Percentiles rank a stretch among this genome's conserved stretches.
Evolutionary conservation across 2,888 invertebrate species (phyloP).

Genomic region (Gastracanthus pulcherrimus): DNA sequence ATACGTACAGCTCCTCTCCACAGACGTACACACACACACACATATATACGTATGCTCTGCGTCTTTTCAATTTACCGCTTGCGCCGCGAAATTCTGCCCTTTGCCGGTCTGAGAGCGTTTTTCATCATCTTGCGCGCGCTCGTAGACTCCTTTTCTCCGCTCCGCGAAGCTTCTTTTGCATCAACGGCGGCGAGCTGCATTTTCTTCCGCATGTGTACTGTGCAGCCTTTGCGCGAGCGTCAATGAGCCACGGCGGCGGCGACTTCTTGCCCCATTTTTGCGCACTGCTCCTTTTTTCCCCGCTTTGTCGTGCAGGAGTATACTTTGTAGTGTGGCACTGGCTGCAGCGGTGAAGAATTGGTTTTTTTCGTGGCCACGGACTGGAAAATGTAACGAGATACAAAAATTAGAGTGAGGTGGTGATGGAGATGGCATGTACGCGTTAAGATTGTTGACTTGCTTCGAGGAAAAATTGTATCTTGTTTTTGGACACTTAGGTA

Average conservation of each 20-base stretch:
- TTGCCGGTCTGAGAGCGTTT: neutral
- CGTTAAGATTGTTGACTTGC: too few species aligned
- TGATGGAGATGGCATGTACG: too few species aligned
- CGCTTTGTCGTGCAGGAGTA: neutral
- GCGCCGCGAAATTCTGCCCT: neutral
- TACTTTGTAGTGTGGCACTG: neutral
- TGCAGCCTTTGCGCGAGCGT: neutral
- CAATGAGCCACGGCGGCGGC: conserved; percentile 24
- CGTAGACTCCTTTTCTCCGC: neutral
- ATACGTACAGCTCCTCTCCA: too few species aligned
- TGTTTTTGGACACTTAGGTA: too few species aligned
- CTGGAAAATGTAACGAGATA: conserved; percentile 12
- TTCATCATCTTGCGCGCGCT: conserved; percentile 30
- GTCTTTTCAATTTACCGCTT: conserved; percentile 35
- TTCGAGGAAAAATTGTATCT: too few species aligned
- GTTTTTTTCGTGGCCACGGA: neutral
- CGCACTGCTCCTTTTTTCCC: neutral
- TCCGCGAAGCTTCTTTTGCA: conserved; percentile 5
- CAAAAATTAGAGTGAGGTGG: neutral
- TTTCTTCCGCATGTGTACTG: conserved; percentile 15
- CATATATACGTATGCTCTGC: neutral
- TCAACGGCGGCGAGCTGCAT: neutral
- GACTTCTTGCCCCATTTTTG: neutral
- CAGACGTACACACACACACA: too few species aligned
- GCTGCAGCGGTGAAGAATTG: too few species aligned